A percentile compares a stretch with the other conserved stretches of the same genome.
Evolutionary conservation across 2,113 vertebrate species (phyloP).

Genomic region (Spheniscus mendiculus): DNA sequence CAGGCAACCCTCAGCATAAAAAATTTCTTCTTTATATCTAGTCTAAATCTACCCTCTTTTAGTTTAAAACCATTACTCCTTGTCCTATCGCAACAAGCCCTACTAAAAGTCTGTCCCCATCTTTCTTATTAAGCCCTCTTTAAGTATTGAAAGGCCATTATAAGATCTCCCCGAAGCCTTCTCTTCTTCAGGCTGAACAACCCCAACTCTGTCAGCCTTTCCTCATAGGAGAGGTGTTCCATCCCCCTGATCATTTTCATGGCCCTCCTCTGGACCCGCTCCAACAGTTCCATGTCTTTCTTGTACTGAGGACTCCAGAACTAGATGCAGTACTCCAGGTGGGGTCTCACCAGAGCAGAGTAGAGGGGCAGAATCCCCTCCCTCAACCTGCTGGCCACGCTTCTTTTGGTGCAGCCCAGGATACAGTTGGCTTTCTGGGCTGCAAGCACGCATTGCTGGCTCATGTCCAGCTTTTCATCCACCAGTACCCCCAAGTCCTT

Average conservation of each 20-base stretch:
- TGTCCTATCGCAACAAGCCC: not conserved
- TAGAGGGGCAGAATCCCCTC: not conserved
- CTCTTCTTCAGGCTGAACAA: not conserved
- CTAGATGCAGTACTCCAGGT: not conserved
- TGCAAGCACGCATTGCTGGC: accelerated
- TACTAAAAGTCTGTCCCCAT: not conserved
- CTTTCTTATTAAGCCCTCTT: not conserved
- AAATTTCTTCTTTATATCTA: not conserved
- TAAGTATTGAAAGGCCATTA: not conserved
- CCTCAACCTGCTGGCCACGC: not conserved
- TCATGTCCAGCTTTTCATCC: not conserved
- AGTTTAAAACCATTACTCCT: not conserved
- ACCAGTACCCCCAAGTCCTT: not conserved
- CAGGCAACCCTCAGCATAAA: not conserved
- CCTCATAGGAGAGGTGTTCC: not conserved
- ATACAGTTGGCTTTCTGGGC: not conserved
- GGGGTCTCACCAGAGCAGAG: not conserved
- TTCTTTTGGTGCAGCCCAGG: not conserved
- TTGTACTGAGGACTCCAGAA: not conserved
- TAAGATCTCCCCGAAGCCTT: not conserved
- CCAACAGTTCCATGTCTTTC: not conserved
- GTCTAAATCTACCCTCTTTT: not conserved
- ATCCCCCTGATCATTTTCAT: not conserved
- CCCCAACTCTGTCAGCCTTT: not conserved
- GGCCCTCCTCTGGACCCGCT: not conserved